These are phyloP conservation scores for Tetramorium bicarinatum DNA, from an alignment of 2,888 invertebrate genomes.

Conservation along the genomic window DNA sequence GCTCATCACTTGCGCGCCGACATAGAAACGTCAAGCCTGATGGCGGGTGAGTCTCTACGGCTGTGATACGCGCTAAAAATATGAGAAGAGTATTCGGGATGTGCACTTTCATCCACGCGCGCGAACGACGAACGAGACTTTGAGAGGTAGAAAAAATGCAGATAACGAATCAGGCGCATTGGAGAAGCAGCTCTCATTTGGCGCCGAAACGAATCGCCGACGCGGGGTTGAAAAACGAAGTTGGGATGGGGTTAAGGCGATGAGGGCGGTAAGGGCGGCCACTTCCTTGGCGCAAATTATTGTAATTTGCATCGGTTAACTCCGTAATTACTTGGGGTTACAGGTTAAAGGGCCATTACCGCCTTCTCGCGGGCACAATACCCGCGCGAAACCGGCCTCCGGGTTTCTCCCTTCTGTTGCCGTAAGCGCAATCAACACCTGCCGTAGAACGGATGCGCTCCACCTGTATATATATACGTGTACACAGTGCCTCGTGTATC, in stretches of 20 bases:
- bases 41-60: background rate
- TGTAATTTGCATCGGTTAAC: conserved; percentile 83
- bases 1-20: background rate
- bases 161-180: conserved; percentile 70
- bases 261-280: conserved; percentile 67
- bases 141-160: conserved; percentile 71
- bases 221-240: conserved; percentile 46
- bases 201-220: conserved; percentile 67
- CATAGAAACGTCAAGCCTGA: conserved; percentile 33
- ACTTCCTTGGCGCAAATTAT: conserved; percentile 81
- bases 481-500: background rate
- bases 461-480: conserved; percentile 35
- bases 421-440: conserved; percentile 76
- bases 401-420: conserved; percentile 64
- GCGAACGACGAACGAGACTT: conserved; percentile 40
- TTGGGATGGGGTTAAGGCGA: conserved; percentile 38
- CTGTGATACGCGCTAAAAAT: conserved; percentile 28
- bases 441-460: conserved; percentile 55
- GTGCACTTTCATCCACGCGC: conserved; percentile 33
- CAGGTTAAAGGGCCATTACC: conserved; percentile 82
- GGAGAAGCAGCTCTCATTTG: conserved; percentile 65
- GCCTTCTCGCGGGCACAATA: conserved; percentile 75
- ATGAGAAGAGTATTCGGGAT: background rate
- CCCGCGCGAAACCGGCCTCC: conserved; percentile 61
- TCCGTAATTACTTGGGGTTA: conserved; percentile 81